These are phyloP conservation scores for Drosophila paramelanica DNA, from an alignment of 2,888 invertebrate genomes.

Conservation along the genomic window DNA sequence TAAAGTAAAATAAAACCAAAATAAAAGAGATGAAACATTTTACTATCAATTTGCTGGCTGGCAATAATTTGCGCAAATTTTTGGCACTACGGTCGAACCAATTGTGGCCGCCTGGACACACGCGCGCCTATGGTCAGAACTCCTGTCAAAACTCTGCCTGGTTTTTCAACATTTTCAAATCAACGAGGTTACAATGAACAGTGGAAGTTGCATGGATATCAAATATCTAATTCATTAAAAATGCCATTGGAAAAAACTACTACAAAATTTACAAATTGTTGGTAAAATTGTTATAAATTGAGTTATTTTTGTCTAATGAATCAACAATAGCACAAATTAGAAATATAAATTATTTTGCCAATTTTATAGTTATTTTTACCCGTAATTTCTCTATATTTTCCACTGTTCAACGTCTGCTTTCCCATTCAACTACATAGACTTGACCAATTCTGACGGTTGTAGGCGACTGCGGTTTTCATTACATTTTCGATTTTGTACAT, in stretches of 20 bases:
- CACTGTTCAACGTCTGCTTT: slow-evolving; percentile 60
- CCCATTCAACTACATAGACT: slow-evolving; percentile 49
- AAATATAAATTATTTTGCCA: no score
- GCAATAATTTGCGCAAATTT: slow-evolving; percentile 73
- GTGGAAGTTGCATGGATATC: slow-evolving; percentile 6
- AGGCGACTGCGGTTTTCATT: slow-evolving; percentile 76
- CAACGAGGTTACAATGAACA: slow-evolving; percentile 33
- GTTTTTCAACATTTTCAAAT: slow-evolving; percentile 35
- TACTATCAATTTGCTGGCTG: slow-evolving; percentile 62
- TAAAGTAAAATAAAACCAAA: slow-evolving; percentile 14
- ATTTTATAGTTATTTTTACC: neutral
- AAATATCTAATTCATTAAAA: no score
- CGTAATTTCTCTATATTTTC: neutral
- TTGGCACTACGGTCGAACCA: slow-evolving; percentile 60
- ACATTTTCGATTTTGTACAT: slow-evolving; percentile 75
- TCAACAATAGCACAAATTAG: no score
- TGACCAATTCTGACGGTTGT: slow-evolving; percentile 53
- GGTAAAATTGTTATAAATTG: no score
- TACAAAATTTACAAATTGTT: no score
- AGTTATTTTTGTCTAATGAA: no score
- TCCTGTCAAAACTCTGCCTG: slow-evolving; percentile 63
- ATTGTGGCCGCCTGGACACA: slow-evolving; percentile 61
- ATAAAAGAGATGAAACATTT: slow-evolving; percentile 52
- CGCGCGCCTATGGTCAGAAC: slow-evolving; percentile 43
- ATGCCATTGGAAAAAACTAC: no score